Evolutionary conservation across 2,113 vertebrate species (phyloP).

Genomic region (Carettochelys insculpta): DNA sequence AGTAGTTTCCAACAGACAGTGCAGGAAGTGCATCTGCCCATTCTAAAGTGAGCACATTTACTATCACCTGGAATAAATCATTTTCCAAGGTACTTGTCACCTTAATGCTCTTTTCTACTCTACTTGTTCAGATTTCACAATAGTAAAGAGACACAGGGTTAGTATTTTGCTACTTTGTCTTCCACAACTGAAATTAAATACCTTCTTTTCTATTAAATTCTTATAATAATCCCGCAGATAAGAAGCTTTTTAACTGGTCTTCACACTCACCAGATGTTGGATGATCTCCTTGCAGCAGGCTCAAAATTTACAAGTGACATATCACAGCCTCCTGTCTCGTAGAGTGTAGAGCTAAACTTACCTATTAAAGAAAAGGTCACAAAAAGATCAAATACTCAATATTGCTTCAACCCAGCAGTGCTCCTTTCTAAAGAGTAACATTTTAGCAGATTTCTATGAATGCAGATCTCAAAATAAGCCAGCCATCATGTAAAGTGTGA

Average conservation of each 20-base stretch:
- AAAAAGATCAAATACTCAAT: slow-evolving; percentile 48
- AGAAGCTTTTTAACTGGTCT: slow-evolving; percentile 53
- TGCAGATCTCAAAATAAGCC: neutral
- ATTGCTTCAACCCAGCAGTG: neutral
- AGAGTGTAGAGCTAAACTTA: slow-evolving; percentile 94
- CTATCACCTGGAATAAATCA: neutral
- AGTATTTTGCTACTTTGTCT: neutral
- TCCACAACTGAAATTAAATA: neutral
- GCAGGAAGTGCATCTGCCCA: neutral
- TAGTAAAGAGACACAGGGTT: neutral
- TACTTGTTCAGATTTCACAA: neutral
- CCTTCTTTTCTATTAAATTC: neutral
- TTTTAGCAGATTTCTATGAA: neutral
- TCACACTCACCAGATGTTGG: slow-evolving; percentile 94
- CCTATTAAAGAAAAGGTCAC: slow-evolving; percentile 79
- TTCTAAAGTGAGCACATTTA: neutral
- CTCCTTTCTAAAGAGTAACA: slow-evolving; percentile 27
- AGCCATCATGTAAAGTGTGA: neutral
- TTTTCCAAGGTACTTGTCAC: neutral
- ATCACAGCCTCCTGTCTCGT: slow-evolving; percentile 94
- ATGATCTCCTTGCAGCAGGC: slow-evolving; percentile 95
- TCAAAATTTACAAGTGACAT: slow-evolving; percentile 98
- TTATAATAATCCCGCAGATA: slow-evolving; percentile 29
- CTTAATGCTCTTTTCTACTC: neutral
- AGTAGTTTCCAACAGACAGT: neutral